Conservation (phyloP, 2,113 vertebrate species). For the Perccottus glenii region DNA sequence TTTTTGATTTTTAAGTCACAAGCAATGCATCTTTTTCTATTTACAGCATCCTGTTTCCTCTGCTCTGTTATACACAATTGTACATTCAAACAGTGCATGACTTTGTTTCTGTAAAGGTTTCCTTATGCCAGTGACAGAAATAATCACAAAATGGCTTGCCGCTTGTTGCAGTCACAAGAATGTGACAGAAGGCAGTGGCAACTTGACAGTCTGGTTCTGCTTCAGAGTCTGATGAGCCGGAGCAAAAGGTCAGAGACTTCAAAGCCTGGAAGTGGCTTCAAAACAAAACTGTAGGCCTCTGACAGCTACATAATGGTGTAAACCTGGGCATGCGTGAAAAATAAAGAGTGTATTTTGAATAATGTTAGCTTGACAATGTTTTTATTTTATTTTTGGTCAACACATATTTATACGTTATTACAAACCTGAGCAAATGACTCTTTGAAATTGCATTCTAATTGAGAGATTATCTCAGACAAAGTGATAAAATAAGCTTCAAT, state of each 20-base stretch:
- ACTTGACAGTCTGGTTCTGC: conserved; percentile 73
- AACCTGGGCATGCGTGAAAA: conserved; percentile 8
- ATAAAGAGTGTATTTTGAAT: conserved; percentile 18
- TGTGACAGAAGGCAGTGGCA: conserved; percentile 58
- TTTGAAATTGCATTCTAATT: background rate
- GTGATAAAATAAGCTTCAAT: background rate
- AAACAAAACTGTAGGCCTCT: conserved; percentile 45
- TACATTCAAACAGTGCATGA: background rate
- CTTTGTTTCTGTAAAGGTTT: conserved; percentile 17
- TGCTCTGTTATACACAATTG: background rate
- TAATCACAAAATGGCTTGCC: conserved; percentile 30
- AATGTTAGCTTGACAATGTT: conserved; percentile 35
- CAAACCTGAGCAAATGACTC: background rate
- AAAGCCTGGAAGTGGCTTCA: conserved; percentile 67
- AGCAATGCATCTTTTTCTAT: too few relatives aligned
- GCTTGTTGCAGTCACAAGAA: conserved; percentile 46
- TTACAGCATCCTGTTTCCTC: too few relatives aligned
- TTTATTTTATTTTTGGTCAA: conserved; percentile 20
- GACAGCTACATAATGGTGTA: conserved; percentile 52
- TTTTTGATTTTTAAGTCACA: too few relatives aligned
- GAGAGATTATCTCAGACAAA: background rate
- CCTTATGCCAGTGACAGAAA: conserved; percentile 37
- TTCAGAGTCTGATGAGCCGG: conserved; percentile 54
- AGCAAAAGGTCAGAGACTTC: conserved; percentile 75
- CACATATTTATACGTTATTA: background rate